Evolutionary conservation across 53 echinoderm and acorn worm species (phyloP), one percentile per base, ranked within the genome.

Genomic region (Hippasteria phrygiana): DNA sequence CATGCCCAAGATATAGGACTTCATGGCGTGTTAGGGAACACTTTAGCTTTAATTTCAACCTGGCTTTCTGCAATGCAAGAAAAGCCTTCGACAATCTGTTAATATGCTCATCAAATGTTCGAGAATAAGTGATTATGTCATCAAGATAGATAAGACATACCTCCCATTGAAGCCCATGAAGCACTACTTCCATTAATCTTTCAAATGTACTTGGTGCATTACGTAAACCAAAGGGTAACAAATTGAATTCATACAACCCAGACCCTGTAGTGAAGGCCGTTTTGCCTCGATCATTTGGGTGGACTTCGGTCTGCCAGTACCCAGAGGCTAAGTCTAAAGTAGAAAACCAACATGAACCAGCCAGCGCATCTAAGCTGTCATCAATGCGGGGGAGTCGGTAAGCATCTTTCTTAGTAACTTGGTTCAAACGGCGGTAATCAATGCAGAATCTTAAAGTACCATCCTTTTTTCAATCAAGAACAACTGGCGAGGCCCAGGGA

Each of bases 181-280:
- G 48, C 2, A 92, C 93, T 2, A 90, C 43, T 28, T 93, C 90
- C 93, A 93, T 93, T 22, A 93, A 39, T 40, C 88, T 24, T 82
- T 91, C 81, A 75, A 93, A 93, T 12, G 90, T 93, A 13, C 80
- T 78, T 31, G 93, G 90, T 2, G 87, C 90, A 80, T 93, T 93
- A 20, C 88, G 79, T 1, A 93, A 74, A 2, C 90, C 93, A 64
- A 93, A 87, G 4, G 93, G 93, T 64, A 93, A 70, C 2, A 87
- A 78, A n/a, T 55, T 76, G 34, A 87, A 93, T 55, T 91, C 42
- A 74, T 59, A 93, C n/a, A 93, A 46, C 4, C 93, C 93, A 80
- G 54, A 59, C 27, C 90, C 55, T 2, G 78, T 72, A 31, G 87
- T 74, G 36, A 78, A 90, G 3, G 88, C 93, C 6, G 93, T 91